Conservation (phyloP, 2,113 vertebrate genomes). For the Coregonus clupeaformis region DNA sequence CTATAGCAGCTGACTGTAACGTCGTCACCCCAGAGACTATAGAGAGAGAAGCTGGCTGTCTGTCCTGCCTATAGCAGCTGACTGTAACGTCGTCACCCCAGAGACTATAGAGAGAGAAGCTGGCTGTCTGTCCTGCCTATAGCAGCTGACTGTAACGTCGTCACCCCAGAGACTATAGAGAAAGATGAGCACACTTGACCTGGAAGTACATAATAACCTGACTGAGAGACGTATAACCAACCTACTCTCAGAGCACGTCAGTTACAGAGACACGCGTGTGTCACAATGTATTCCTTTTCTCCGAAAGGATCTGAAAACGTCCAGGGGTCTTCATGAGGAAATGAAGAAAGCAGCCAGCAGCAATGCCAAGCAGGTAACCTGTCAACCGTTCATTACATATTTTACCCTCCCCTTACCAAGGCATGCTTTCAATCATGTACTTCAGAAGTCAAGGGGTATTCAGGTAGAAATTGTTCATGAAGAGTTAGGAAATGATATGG, state of each 20-base stretch:
- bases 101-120: too few species aligned
- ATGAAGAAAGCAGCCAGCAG: constrained; percentile 91
- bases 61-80: too few species aligned
- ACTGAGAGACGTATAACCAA: not conserved
- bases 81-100: too few species aligned
- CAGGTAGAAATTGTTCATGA: not conserved
- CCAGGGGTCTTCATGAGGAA: constrained; percentile 90
- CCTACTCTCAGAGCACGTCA: not conserved
- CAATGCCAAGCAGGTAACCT: constrained; percentile 88
- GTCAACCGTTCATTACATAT: not conserved
- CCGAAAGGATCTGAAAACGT: constrained; percentile 94
- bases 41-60: too few species aligned
- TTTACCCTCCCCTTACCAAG: not conserved
- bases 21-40: too few species aligned
- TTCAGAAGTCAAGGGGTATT: not conserved
- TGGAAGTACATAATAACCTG: too few species aligned
- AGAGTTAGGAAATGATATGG: not conserved
- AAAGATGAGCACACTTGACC: too few species aligned
- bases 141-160: too few species aligned
- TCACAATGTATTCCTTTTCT: constrained; percentile 48
- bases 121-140: too few species aligned
- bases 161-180: too few species aligned
- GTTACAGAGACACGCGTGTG: not conserved
- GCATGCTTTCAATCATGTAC: not conserved
- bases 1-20: too few species aligned